Evolutionary conservation across 92 coral and sea anemone genomes (phyloP).

Genomic region (Bergia puertoricense): DNA sequence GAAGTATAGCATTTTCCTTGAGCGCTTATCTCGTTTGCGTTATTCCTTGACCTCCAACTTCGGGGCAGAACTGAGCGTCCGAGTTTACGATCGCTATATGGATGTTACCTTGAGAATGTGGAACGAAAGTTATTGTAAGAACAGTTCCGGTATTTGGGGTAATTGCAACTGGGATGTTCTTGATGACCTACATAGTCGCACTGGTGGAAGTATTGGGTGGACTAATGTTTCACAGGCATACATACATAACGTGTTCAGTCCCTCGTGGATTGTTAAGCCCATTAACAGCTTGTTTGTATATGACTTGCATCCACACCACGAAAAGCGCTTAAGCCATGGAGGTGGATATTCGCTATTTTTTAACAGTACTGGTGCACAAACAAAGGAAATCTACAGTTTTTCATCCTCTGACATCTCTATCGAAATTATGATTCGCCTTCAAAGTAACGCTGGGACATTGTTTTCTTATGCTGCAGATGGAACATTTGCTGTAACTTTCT

Average conservation of each 20-base stretch:
- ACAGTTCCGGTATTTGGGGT: slow-evolving; percentile 63
- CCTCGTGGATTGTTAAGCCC: slow-evolving; percentile 57
- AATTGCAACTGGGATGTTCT: slow-evolving; percentile 52
- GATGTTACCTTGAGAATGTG: slow-evolving; percentile 43
- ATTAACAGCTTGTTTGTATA: slow-evolving; percentile 52
- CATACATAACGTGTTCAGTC: slow-evolving; percentile 53
- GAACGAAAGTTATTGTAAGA: slow-evolving; percentile 47
- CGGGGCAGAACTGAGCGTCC: slow-evolving; percentile 48
- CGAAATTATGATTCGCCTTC: slow-evolving; percentile 55
- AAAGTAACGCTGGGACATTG: slow-evolving; percentile 52
- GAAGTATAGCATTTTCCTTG: slow-evolving; percentile 26
- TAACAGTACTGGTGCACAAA: slow-evolving; percentile 55
- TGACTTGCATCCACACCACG: slow-evolving; percentile 28
- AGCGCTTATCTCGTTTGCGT: slow-evolving; percentile 49
- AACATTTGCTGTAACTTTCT: slow-evolving; percentile 59
- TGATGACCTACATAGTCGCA: slow-evolving; percentile 48
- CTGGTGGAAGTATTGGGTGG: slow-evolving; percentile 31
- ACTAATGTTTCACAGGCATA: slow-evolving; percentile 51
- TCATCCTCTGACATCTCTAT: slow-evolving; percentile 63
- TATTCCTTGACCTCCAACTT: slow-evolving; percentile 32
- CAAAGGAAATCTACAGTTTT: slow-evolving; percentile 50
- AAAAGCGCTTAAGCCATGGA: slow-evolving; percentile 38
- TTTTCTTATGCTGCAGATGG: slow-evolving; percentile 62
- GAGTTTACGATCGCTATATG: slow-evolving; percentile 67
- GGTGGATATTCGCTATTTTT: slow-evolving; percentile 58